phyloP scores from a whole-genome alignment of 2,113 vertebrate genomes.

The Apaloderma vittatum region DNA sequence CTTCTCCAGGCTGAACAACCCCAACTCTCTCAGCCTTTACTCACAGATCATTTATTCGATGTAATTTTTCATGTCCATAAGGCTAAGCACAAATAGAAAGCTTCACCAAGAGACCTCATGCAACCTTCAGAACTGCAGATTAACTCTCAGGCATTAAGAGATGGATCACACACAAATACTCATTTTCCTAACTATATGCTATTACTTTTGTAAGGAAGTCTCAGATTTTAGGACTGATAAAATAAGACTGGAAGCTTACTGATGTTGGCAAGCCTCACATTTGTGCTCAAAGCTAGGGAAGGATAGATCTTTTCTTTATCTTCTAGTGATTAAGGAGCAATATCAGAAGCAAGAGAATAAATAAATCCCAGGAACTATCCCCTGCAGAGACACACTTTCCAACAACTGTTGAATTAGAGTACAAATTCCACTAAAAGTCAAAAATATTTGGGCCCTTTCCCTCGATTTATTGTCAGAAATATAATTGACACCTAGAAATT shows the following conservation, averaged over 20 bases:
- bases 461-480: not conserved
- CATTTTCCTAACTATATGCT: not conserved
- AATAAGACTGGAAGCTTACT: not conserved
- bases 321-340: not conserved
- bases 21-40: not conserved
- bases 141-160: not conserved
- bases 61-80: not conserved
- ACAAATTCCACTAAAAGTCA: not conserved
- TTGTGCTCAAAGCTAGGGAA: not conserved
- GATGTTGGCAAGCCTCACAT: not conserved
- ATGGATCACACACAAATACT: not conserved
- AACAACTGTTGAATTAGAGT: not conserved
- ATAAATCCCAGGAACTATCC: not conserved
- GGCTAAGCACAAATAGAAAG: not conserved
- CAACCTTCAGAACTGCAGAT: not conserved
- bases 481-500: not conserved
- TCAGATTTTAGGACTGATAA: not conserved
- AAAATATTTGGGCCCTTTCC: not conserved
- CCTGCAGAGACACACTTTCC: not conserved
- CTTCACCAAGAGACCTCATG: not conserved
- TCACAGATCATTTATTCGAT: not conserved
- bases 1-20: too few species aligned
- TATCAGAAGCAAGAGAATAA: not conserved
- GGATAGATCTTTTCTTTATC: not conserved
- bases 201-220: not conserved